These are phyloP conservation scores for Rachycentron canadum DNA, from an alignment of 2,797 vertebrate genomes.

Conservation along the genomic window DNA sequence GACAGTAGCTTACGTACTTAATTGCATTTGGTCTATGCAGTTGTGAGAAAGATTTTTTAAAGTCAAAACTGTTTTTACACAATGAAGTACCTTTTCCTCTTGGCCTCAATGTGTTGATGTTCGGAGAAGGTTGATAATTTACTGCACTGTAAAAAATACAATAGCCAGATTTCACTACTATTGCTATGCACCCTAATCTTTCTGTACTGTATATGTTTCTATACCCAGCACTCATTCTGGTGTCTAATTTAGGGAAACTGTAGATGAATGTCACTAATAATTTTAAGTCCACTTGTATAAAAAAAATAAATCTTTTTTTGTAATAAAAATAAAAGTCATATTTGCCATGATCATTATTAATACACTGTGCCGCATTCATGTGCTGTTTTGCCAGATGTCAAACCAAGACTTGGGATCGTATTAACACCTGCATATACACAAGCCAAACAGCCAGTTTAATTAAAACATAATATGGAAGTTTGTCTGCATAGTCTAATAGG, in stretches of 20 bases:
- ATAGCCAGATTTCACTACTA: conserved; percentile 62
- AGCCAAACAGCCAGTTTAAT: background rate
- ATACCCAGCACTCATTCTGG: conserved; percentile 71
- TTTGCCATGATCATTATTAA: conserved; percentile 16
- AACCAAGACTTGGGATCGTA: background rate
- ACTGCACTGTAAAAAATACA: conserved; percentile 66
- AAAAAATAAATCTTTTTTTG: conserved; percentile 81
- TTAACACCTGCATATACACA: background rate
- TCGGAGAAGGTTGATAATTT: conserved; percentile 50
- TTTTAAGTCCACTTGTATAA: conserved; percentile 75
- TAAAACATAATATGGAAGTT: background rate
- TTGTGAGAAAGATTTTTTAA: conserved; percentile 54
- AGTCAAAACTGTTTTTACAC: conserved; percentile 65
- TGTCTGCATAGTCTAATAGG: background rate
- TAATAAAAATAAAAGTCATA: conserved; percentile 67
- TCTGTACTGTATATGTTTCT: conserved; percentile 81
- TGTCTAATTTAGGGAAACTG: conserved; percentile 75
- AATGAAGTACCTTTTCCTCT: conserved; percentile 46
- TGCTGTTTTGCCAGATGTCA: background rate
- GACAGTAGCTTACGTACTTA: conserved; percentile 40
- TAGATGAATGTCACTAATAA: conserved; percentile 81
- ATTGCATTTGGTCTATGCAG: conserved; percentile 76
- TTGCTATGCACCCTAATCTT: conserved; percentile 82
- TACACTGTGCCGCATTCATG: background rate
- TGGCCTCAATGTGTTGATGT: conserved; percentile 49